Evolutionary conservation across 2,888 invertebrate genomes (phyloP).

Genomic region (Corbicula japonica): DNA sequence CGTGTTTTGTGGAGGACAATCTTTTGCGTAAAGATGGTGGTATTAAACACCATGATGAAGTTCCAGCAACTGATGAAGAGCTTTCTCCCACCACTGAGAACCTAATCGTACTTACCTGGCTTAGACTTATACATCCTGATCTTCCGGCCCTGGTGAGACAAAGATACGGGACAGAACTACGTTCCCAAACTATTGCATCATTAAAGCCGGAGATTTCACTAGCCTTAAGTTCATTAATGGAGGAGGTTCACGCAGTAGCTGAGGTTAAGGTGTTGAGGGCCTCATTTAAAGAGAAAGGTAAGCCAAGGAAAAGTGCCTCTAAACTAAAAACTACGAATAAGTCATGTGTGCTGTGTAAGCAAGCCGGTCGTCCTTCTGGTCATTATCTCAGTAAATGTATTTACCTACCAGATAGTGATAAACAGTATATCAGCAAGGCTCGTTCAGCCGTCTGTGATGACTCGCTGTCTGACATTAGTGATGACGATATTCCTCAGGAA

Average conservation of each 20-base stretch:
- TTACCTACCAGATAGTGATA: too few relatives aligned
- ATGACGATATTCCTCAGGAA: too few relatives aligned
- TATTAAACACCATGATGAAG: constrained; percentile 61
- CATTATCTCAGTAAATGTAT: too few relatives aligned
- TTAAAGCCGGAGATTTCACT: constrained; percentile 64
- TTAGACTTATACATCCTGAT: constrained; percentile 59
- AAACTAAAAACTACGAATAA: too few relatives aligned
- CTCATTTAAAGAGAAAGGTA: background rate
- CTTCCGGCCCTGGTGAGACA: constrained; percentile 67
- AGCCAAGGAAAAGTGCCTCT: background rate
- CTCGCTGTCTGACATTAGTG: too few relatives aligned
- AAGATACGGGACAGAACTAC: constrained; percentile 65
- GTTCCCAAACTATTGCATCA: too few relatives aligned
- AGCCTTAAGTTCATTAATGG: constrained; percentile 39
- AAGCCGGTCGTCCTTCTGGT: constrained; percentile 36
- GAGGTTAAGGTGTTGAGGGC: constrained; percentile 36
- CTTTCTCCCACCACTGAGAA: constrained; percentile 64
- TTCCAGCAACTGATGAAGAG: too few relatives aligned
- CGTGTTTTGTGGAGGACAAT: constrained; percentile 59
- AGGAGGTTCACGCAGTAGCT: constrained; percentile 21
- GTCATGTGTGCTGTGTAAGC: constrained; percentile 61
- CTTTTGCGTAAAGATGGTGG: constrained; percentile 40
- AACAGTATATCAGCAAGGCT: too few relatives aligned
- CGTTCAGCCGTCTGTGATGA: too few relatives aligned
- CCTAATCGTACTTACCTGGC: constrained; percentile 61